A percentile compares a stretch with the other conserved stretches of the same genome.
phyloP scores from a whole-genome alignment of 2,888 invertebrate genomes.

The Ichneumon xanthorius region DNA sequence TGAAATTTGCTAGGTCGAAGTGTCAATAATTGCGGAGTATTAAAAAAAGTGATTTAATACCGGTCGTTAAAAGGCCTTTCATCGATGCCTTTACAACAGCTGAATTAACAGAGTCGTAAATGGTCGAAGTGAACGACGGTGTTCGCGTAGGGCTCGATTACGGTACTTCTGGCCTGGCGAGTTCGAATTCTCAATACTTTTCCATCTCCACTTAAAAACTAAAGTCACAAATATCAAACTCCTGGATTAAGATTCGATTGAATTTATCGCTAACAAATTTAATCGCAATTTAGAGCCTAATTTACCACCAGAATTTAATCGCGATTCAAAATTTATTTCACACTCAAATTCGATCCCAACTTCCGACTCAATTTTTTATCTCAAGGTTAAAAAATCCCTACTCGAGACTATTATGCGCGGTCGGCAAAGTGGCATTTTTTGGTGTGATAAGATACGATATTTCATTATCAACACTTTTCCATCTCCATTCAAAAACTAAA shows the following conservation, averaged over 20 bases:
- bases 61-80: not conserved
- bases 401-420: not conserved
- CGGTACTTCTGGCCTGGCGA: not conserved
- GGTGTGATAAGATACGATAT: not conserved
- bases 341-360: not conserved
- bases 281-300: too few relatives aligned
- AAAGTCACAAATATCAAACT: too few relatives aligned
- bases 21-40: not conserved
- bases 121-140: not conserved
- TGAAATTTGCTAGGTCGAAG: not conserved
- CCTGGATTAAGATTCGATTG: not conserved
- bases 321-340: not conserved
- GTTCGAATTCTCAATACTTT: not conserved
- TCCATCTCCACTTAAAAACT: not conserved
- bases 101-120: slow-evolving; percentile 4
- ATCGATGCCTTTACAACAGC: slow-evolving; percentile 13
- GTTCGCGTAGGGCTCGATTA: not conserved
- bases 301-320: not conserved
- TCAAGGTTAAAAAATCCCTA: not conserved
- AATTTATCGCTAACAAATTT: not conserved
- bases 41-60: not conserved
- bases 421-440: not conserved
- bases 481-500: not conserved
- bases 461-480: too few relatives aligned
- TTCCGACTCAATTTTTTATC: too few relatives aligned